phyloP scores from a whole-genome alignment of 2,797 vertebrate genomes.

The Hoplostethus atlanticus region DNA sequence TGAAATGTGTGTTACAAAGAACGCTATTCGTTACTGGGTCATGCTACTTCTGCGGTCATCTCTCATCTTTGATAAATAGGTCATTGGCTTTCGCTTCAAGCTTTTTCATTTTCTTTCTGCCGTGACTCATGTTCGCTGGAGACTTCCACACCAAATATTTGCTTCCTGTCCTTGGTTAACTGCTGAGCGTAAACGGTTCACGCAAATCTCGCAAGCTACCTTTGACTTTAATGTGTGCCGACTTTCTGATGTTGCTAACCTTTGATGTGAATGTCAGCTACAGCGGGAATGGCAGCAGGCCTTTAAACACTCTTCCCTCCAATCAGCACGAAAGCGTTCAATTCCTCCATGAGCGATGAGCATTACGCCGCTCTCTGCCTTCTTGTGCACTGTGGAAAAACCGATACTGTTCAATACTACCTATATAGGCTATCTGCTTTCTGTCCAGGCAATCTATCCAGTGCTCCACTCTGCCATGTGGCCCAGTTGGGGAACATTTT shows the following conservation, averaged over 20 bases:
- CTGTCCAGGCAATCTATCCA: slow-evolving; percentile 53
- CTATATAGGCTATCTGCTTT: slow-evolving; percentile 26
- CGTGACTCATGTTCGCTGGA: slow-evolving; percentile 66
- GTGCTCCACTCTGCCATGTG: slow-evolving; percentile 58
- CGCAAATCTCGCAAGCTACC: slow-evolving; percentile 10
- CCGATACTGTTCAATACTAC: slow-evolving; percentile 53
- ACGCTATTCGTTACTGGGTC: slow-evolving; percentile 50
- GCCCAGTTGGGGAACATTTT: slow-evolving; percentile 40
- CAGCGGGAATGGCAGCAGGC: slow-evolving; percentile 1
- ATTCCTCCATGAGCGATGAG: slow-evolving; percentile 54
- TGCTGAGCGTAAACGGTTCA: slow-evolving; percentile 6
- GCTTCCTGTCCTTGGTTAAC: slow-evolving; percentile 32
- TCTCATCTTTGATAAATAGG: slow-evolving; percentile 63
- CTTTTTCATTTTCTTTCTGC: slow-evolving; percentile 34
- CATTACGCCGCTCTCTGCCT: slow-evolving; percentile 36
- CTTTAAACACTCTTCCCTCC: slow-evolving; percentile 17
- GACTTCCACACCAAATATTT: slow-evolving; percentile 53
- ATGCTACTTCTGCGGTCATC: slow-evolving; percentile 47
- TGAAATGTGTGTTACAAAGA: slow-evolving; percentile 36
- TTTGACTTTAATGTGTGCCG: slow-evolving; percentile 26
- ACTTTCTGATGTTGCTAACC: slow-evolving; percentile 33
- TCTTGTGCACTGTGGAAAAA: slow-evolving; percentile 73
- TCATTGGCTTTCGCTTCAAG: slow-evolving; percentile 62
- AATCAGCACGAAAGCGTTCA: slow-evolving; percentile 53
- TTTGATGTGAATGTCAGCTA: slow-evolving; percentile 16